Evolutionary conservation across 2,888 invertebrate species (phyloP).

Genomic region (Phaedon cochleariae): DNA sequence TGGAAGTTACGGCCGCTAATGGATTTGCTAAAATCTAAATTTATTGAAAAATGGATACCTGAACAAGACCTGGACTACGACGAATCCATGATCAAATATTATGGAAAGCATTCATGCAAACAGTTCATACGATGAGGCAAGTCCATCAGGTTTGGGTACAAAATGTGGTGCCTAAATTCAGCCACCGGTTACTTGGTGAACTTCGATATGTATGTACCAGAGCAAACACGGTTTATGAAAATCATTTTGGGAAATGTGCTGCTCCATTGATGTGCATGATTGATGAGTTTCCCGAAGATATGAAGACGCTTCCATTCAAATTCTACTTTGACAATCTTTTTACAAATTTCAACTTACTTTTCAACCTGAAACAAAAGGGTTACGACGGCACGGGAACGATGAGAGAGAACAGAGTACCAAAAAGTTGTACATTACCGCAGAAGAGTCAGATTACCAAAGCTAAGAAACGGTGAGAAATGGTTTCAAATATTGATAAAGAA

Average conservation of each 20-base stretch:
- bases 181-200: not conserved
- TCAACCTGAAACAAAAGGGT: too few relatives aligned
- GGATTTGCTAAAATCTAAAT: conserved; percentile 6
- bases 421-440: too few relatives aligned
- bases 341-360: not conserved
- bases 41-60: conserved; percentile 11
- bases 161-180: not conserved
- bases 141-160: not conserved
- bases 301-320: not conserved
- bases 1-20: conserved; percentile 11
- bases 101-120: conserved; percentile 7
- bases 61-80: conserved; percentile 17
- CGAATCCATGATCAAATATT: too few relatives aligned
- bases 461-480: conserved; percentile 16
- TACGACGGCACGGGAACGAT: conserved; percentile 12
- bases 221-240: too few relatives aligned
- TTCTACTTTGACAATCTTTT: too few relatives aligned
- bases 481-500: too few relatives aligned
- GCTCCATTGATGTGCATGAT: too few relatives aligned
- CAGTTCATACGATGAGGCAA: conserved; percentile 7
- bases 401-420: conserved; percentile 13
- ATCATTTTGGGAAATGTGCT: too few relatives aligned
- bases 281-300: not conserved
- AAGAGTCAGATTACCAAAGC: conserved; percentile 13
- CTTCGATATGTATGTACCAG: not conserved